These are phyloP conservation scores for Ctenodactylus gundi DNA, from an alignment of 2,113 vertebrate genomes.

Conservation along the genomic window DNA sequence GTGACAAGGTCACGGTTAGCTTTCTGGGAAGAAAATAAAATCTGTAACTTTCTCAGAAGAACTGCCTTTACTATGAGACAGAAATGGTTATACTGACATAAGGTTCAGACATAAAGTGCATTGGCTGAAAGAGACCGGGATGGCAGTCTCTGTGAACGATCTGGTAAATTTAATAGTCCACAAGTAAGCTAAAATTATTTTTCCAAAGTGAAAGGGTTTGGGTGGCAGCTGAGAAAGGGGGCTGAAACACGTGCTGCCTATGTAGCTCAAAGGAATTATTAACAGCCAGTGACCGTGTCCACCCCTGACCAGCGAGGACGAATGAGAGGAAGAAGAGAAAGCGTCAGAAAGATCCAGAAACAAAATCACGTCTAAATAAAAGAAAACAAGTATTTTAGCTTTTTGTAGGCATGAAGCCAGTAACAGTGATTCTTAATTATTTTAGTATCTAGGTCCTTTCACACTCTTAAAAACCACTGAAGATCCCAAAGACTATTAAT, in stretches of 20 bases:
- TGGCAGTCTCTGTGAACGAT: neutral
- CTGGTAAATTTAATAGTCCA: neutral
- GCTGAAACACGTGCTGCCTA: neutral
- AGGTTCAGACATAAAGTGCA: neutral
- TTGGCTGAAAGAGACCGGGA: neutral
- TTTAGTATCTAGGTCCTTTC: neutral
- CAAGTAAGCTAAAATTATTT: constrained; percentile 19
- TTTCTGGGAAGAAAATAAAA: constrained; percentile 63
- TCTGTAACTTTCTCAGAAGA: constrained; percentile 20
- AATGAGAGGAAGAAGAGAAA: neutral
- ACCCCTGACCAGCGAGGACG: neutral
- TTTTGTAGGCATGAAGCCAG: neutral
- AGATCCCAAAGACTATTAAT: neutral
- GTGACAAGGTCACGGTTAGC: constrained; percentile 10
- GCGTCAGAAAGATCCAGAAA: neutral
- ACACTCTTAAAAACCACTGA: neutral
- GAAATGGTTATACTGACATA: constrained; percentile 1
- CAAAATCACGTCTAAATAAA: neutral
- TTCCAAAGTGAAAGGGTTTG: neutral
- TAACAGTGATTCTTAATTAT: neutral
- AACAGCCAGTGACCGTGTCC: neutral
- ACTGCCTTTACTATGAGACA: neutral
- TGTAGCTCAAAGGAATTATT: neutral
- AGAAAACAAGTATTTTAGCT: neutral
- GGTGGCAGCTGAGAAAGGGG: fast-evolving